Conservation (phyloP, 2,113 vertebrate species). For the Nanorana parkeri region DNA sequence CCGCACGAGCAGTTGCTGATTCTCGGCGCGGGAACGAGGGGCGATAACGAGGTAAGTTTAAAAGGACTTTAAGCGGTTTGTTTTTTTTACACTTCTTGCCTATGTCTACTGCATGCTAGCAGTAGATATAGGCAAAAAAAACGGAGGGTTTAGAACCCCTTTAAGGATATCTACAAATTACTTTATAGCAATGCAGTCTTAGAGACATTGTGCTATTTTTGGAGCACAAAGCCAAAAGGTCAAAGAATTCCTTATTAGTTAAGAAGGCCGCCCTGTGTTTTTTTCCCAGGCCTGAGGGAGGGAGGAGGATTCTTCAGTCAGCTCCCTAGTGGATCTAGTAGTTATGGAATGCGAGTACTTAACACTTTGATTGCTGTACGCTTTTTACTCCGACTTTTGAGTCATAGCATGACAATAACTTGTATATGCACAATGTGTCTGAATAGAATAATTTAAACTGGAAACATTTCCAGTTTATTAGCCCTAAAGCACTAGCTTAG, state of each 20-base stretch:
- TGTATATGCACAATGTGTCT: not conserved
- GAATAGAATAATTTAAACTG: not conserved
- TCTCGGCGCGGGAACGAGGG: too few species aligned
- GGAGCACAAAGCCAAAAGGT: slow-evolving; percentile 14
- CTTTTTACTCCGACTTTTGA: not conserved
- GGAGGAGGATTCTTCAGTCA: slow-evolving; percentile 3
- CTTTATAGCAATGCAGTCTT: not conserved
- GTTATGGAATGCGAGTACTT: slow-evolving; percentile 9
- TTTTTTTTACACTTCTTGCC: too few species aligned
- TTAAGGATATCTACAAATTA: not conserved
- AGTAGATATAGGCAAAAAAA: too few species aligned
- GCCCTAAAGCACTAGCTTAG: too few species aligned
- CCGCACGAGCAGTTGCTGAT: too few species aligned
- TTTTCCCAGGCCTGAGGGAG: slow-evolving; percentile 30
- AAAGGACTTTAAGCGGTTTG: too few species aligned
- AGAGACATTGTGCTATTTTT: slow-evolving; percentile 37
- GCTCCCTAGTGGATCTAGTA: slow-evolving; percentile 20
- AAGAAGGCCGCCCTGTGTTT: not conserved
- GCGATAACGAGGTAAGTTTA: too few species aligned
- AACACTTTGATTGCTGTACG: slow-evolving; percentile 1
- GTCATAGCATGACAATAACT: not conserved
- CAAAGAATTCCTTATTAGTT: slow-evolving; percentile 40
- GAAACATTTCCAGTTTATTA: not conserved
- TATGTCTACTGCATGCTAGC: too few species aligned
- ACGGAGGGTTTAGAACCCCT: too few species aligned